Conservation (phyloP, 2,888 invertebrate genomes). For the Eremobia ochroleuca region DNA sequence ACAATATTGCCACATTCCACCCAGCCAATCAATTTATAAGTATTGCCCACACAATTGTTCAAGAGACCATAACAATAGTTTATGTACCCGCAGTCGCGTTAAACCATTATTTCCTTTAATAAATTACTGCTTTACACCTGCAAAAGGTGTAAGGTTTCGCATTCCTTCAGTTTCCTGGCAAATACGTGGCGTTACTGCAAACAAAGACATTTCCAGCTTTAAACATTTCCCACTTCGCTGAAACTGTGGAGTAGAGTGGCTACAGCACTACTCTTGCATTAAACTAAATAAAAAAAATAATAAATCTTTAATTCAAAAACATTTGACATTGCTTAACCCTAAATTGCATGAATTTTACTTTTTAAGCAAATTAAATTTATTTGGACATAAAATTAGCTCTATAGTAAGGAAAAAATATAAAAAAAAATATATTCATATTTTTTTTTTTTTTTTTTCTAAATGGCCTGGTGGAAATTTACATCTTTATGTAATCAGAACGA, state of each 20-base stretch:
- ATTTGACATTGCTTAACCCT: no score
- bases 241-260: constrained; percentile 8
- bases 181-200: constrained; percentile 66
- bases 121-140: constrained; percentile 58
- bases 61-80: constrained; percentile 50
- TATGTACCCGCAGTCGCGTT: constrained; percentile 44
- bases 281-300: no score
- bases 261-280: constrained; percentile 27
- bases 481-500: no score
- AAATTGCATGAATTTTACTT: no score
- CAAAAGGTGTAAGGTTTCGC: constrained; percentile 65
- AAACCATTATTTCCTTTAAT: constrained; percentile 64
- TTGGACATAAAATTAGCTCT: no score
- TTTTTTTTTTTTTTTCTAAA: no score
- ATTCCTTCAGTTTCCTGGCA: constrained; percentile 72
- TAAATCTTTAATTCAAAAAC: no score
- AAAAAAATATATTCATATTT: no score
- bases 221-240: constrained; percentile 6
- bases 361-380: no score
- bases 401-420: no score
- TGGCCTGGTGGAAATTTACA: no score
- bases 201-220: constrained; percentile 62
- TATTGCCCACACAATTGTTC: constrained; percentile 38
- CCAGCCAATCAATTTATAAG: constrained; percentile 20
- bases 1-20: constrained; percentile 20